Conservation (phyloP, 2,113 vertebrate genomes). For the Aplodontia rufa region DNA sequence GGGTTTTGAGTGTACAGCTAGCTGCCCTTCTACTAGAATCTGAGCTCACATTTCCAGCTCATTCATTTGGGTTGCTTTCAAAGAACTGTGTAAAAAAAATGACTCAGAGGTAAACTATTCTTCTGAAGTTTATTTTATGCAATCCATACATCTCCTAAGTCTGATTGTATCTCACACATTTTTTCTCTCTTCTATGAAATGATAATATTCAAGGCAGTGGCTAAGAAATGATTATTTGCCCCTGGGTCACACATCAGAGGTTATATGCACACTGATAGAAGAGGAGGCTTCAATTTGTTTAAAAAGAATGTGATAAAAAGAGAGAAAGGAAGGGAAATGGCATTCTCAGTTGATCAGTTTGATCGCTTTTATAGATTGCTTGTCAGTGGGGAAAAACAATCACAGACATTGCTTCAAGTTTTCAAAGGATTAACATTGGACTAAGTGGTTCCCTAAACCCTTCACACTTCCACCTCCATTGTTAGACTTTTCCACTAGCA, state of each 20-base stretch:
- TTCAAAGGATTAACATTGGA: constrained; percentile 61
- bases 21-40: background rate
- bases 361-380: constrained; percentile 49
- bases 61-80: background rate
- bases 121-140: constrained; percentile 54
- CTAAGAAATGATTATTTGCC: constrained; percentile 33
- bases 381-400: constrained; percentile 29
- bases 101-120: constrained; percentile 7
- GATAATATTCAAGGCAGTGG: constrained; percentile 31
- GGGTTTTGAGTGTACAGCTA: background rate
- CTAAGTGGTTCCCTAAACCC: constrained; percentile 39
- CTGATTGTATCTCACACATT: background rate
- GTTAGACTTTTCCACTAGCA: constrained; percentile 55
- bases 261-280: background rate
- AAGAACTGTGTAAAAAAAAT: background rate
- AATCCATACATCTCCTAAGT: background rate
- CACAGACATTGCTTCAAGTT: background rate
- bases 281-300: constrained; percentile 17
- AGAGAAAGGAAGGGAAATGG: background rate
- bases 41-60: background rate
- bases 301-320: constrained; percentile 15
- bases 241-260: constrained; percentile 31
- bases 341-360: constrained; percentile 12
- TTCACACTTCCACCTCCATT: constrained; percentile 53
- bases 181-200: constrained; percentile 53